Evolutionary conservation across 2,888 invertebrate genomes (phyloP), one percentile per base, ranked within the genome.

Genomic region (Sphinx pinastri): DNA sequence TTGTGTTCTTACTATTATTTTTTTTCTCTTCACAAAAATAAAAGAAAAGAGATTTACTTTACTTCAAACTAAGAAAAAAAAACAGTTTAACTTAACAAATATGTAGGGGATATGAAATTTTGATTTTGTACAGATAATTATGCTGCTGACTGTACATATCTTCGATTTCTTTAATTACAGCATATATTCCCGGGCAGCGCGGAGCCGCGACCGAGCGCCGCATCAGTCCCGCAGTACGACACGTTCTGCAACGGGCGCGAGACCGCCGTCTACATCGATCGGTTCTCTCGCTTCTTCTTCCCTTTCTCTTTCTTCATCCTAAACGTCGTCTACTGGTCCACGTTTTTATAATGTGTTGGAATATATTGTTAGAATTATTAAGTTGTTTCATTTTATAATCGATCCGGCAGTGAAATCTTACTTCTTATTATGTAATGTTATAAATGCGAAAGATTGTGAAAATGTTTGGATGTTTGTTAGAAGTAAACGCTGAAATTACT

Each of bases 251-350:
- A 97, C 87, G 98, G 96, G 69, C 94, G 96, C 71, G 96, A 96
- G 86, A 96, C 96, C 67, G 98, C 98, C 14, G 94, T 98, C 74
- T 97, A 96, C 90, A 98, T 98, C 80, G 98, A 98, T 90, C 96
- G 97, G 83, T 96, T 98, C 88, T 98, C 98, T 67, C 95, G 98
- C 81, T 97, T 98, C 92, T 97, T 98, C 93, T 98, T 98, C 79
- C 98, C 98, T 0, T 97, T 98, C 86, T 97, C 98, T 5, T 98
- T 98, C 92, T 96, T 98, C 81, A 97, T 98, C 82, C 94, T 98
- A n/a, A 98, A 98, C 86, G 96, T 98, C 75, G 97, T 97, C 14
- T 98, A 98, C 87, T 98, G 98, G 98, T 97, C 97, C 79, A 97
- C 97, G 73, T 98, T 98, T 90, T 82, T 94, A 85, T 94, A 88